phyloP scores from a whole-genome alignment of 1,140 invertebrate genomes.

The Nephila pilipes region DNA sequence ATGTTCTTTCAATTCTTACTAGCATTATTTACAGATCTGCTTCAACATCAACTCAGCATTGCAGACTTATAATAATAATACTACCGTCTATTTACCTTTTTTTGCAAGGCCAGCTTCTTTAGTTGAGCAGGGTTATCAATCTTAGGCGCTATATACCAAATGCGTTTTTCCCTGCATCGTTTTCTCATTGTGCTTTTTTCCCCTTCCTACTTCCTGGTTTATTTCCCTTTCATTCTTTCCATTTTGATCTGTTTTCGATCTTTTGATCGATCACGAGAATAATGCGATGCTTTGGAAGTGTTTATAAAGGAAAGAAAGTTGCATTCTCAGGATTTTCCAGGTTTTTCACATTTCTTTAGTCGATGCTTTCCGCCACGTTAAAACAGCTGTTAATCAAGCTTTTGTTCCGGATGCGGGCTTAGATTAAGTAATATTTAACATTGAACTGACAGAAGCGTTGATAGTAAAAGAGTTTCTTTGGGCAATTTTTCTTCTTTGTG shows the following conservation, averaged over 20 bases:
- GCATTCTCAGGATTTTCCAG: background rate
- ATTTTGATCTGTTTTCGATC: constrained; percentile 7
- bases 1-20: background rate
- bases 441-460: background rate
- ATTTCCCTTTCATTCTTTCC: background rate
- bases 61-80: constrained; percentile 9
- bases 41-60: background rate
- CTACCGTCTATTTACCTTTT: constrained; percentile 9
- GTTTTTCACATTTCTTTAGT: background rate
- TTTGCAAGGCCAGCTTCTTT: background rate
- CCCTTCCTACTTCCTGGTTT: background rate
- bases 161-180: background rate
- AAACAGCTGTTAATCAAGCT: background rate
- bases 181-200: background rate
- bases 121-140: constrained; percentile 10
- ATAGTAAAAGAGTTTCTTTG: too few relatives aligned
- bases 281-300: background rate
- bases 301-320: background rate
- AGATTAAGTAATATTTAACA: background rate
- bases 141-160: background rate
- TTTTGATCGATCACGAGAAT: constrained; percentile 11
- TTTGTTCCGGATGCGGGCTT: background rate
- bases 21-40: background rate
- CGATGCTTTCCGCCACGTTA: background rate
- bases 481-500: too few relatives aligned